Evolutionary conservation across 2,113 vertebrate genomes (phyloP).

Genomic region (Sapajus apella): DNA sequence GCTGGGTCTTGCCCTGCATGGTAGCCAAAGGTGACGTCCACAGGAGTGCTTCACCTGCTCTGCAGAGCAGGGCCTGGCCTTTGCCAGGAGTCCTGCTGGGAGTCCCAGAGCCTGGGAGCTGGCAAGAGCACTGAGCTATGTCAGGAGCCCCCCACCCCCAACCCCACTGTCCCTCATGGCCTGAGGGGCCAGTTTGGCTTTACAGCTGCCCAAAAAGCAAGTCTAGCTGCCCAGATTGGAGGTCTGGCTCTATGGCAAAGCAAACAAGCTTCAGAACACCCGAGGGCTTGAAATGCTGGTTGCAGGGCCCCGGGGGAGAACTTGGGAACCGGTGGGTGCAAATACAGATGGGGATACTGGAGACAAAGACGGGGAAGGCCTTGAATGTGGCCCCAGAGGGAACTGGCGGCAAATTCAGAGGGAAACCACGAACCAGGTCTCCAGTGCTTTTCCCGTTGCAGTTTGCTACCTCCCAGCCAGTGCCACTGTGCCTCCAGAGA

Average conservation of each 20-base stretch:
- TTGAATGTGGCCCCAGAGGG: too few species aligned
- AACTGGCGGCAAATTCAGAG: accelerated
- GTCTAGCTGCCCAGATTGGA: background rate
- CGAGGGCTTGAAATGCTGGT: background rate
- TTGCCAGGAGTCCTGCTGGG: background rate
- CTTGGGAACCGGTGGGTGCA: background rate
- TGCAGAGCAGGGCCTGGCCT: too few species aligned
- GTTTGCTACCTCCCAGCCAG: background rate
- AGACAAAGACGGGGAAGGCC: background rate
- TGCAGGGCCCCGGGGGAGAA: background rate
- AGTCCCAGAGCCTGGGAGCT: background rate
- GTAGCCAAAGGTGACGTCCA: background rate
- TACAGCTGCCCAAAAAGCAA: background rate
- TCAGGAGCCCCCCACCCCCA: background rate
- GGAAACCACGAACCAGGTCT: background rate
- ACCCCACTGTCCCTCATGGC: accelerated
- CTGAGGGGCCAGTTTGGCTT: background rate
- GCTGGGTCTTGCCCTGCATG: accelerated
- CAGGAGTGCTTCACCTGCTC: background rate
- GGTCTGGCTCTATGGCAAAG: background rate
- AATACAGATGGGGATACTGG: background rate
- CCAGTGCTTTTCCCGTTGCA: background rate
- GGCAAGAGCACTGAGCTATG: too few species aligned
- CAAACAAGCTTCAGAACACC: background rate
- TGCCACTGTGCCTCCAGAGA: accelerated